Evolutionary conservation across 2,888 invertebrate genomes (phyloP).

Genomic region (Cancer borealis): DNA sequence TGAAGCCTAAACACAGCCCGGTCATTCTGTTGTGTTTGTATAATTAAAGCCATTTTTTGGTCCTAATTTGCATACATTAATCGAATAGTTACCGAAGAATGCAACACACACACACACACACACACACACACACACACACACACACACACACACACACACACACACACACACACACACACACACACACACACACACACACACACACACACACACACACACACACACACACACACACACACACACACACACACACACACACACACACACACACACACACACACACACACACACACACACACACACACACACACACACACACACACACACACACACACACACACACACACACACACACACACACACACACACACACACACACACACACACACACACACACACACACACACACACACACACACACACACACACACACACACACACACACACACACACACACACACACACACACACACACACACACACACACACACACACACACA

Average conservation of each 20-base stretch:
- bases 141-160: slow-evolving; percentile 1
- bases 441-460: too few species aligned
- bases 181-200: background rate
- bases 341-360: slow-evolving; percentile 38
- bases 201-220: background rate
- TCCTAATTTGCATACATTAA: slow-evolving; percentile 25
- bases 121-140: slow-evolving; percentile 27
- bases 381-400: background rate
- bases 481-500: slow-evolving; percentile 38
- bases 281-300: slow-evolving; percentile 21
- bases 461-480: slow-evolving; percentile 23
- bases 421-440: slow-evolving; percentile 21
- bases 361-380: background rate
- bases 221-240: background rate
- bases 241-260: background rate
- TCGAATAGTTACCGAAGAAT: background rate
- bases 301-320: too few species aligned
- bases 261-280: slow-evolving; percentile 42
- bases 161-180: background rate
- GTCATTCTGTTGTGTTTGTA: background rate
- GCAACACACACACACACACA: background rate
- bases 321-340: slow-evolving; percentile 23
- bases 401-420: slow-evolving; percentile 42
- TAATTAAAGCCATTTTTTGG: background rate
- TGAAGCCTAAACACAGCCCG: background rate